These are phyloP conservation scores for Polydrusus tereticollis DNA, from an alignment of 2,888 invertebrate species.

Conservation along the genomic window DNA sequence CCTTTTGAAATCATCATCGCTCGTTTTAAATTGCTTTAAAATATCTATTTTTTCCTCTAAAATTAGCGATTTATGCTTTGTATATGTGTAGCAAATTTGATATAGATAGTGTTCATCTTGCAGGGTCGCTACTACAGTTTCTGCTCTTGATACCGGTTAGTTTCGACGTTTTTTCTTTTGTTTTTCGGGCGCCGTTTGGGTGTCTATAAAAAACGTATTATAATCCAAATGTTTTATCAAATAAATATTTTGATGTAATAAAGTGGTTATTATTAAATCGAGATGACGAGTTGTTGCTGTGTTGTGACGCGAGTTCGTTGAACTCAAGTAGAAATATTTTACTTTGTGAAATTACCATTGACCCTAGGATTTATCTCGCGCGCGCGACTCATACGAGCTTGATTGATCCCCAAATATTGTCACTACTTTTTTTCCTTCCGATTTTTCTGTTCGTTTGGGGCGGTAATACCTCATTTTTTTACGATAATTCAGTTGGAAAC, in stretches of 20 bases:
- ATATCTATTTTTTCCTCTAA: constrained; percentile 6
- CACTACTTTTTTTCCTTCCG: constrained; percentile 8
- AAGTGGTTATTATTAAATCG: constrained; percentile 41
- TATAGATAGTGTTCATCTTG: not conserved
- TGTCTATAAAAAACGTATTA: constrained; percentile 1
- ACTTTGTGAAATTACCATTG: constrained; percentile 60
- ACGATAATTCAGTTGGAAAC: constrained; percentile 7
- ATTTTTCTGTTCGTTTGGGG: constrained; percentile 9
- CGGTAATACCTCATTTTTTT: not conserved
- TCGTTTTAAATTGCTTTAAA: constrained; percentile 10
- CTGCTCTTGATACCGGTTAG: not conserved
- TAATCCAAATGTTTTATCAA: not conserved
- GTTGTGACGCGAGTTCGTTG: constrained; percentile 53
- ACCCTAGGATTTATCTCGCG: constrained; percentile 58
- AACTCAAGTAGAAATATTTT: constrained; percentile 57
- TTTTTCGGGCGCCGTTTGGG: not conserved
- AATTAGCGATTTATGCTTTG: not conserved
- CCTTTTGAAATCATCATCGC: constrained; percentile 31
- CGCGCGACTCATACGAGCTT: constrained; percentile 22
- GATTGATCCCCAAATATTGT: constrained; percentile 33
- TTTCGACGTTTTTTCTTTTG: not conserved
- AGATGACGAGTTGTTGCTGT: constrained; percentile 45
- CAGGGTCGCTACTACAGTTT: not conserved
- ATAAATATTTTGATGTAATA: constrained; percentile 30
- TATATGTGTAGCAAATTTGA: not conserved